Percentiles rank a stretch among this genome's conserved stretches.
These are phyloP conservation scores for Chloroclystis v-ata DNA, from an alignment of 2,888 invertebrate species.

Conservation along the genomic window DNA sequence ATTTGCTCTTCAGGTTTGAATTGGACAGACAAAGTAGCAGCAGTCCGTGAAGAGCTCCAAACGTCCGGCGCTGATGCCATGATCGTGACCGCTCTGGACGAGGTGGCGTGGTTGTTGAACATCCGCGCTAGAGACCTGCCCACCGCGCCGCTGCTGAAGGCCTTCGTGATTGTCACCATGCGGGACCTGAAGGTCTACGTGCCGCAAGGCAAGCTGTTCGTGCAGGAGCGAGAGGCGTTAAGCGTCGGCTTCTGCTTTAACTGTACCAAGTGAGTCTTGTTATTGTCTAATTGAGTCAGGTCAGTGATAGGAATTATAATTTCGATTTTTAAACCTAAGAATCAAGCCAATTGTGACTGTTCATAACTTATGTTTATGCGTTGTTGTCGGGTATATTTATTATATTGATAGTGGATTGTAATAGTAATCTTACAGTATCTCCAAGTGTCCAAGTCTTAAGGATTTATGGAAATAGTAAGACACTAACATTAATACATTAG, in stretches of 20 bases:
- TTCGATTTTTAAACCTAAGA: no score
- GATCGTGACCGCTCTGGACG: slow-evolving; percentile 91
- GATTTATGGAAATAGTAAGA: no score
- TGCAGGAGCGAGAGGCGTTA: slow-evolving; percentile 72
- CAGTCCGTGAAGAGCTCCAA: slow-evolving; percentile 80
- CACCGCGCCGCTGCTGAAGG: slow-evolving; percentile 87
- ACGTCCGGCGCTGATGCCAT: slow-evolving; percentile 84
- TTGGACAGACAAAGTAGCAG: slow-evolving; percentile 87
- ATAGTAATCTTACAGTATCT: no score
- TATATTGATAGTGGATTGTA: no score
- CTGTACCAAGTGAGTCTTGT: slow-evolving; percentile 55
- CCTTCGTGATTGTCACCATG: slow-evolving; percentile 84
- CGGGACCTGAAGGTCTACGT: slow-evolving; percentile 84
- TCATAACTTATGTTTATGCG: no score
- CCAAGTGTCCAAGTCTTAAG: no score
- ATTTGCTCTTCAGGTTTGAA: slow-evolving; percentile 71
- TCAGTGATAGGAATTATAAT: no score
- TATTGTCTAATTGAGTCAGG: no score
- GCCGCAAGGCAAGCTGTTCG: slow-evolving; percentile 80
- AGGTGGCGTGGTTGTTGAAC: slow-evolving; percentile 91
- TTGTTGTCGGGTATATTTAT: no score
- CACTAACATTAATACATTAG: no score
- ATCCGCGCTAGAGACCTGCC: slow-evolving; percentile 91
- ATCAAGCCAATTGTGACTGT: no score
- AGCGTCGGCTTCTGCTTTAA: slow-evolving; percentile 80